Evolutionary conservation across 35 echinoderm and acorn worm species (phyloP).

Genomic region (Diadema setosum): DNA sequence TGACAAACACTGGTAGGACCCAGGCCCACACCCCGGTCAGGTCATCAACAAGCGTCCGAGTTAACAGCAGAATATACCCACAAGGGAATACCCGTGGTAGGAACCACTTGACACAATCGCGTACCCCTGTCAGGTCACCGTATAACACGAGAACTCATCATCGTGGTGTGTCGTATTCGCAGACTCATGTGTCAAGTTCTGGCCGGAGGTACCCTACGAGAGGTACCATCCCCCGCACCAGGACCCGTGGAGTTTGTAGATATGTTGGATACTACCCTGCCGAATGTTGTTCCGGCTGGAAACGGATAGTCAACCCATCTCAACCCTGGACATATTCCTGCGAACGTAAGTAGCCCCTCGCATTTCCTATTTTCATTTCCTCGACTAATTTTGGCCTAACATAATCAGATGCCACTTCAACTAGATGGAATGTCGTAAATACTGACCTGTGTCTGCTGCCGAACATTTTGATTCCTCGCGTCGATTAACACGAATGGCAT

Average conservation of each 20-base stretch:
- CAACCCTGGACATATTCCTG: slow-evolving; percentile 18
- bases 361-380: too few species aligned
- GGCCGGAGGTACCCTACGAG: background rate
- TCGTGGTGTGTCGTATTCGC: background rate
- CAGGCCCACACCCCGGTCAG: background rate
- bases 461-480: too few species aligned
- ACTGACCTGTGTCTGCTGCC: too few species aligned
- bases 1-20: too few species aligned
- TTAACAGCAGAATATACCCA: background rate
- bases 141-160: background rate
- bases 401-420: too few species aligned
- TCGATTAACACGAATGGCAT: too few species aligned
- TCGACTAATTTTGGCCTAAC: too few species aligned
- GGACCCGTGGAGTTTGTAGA: background rate
- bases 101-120: background rate
- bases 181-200: background rate
- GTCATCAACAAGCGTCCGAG: background rate
- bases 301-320: background rate
- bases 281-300: background rate
- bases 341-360: slow-evolving; percentile 14
- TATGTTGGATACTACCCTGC: background rate
- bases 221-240: background rate
- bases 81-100: background rate
- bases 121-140: background rate
- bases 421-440: too few species aligned